phyloP scores from a whole-genome alignment of 2,113 vertebrate species.

The Nycticebus coucang region DNA sequence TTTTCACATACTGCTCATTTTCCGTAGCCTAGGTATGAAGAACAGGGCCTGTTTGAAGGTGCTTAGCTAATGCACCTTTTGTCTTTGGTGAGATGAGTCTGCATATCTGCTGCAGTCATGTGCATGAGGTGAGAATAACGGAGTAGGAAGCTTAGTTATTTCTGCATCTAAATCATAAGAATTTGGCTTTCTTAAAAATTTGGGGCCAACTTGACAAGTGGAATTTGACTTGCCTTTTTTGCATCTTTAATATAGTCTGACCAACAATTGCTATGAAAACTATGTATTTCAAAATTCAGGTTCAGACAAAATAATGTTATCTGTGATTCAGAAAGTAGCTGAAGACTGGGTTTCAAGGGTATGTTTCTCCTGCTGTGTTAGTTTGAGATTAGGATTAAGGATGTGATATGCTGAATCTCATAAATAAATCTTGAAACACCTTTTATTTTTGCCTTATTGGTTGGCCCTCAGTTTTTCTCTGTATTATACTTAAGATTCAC shows the following conservation, averaged over 20 bases:
- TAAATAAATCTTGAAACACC: conserved; percentile 10
- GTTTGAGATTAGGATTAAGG: conserved; percentile 39
- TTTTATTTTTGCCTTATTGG: conserved; percentile 53
- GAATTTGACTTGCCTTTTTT: conserved; percentile 36
- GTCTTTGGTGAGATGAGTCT: not conserved
- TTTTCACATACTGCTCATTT: not conserved
- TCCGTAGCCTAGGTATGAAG: not conserved
- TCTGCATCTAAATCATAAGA: not conserved
- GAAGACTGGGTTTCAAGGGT: conserved; percentile 2
- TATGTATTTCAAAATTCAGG: not conserved
- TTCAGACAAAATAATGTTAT: not conserved
- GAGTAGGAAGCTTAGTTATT: not conserved
- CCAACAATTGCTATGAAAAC: not conserved
- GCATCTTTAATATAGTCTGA: not conserved
- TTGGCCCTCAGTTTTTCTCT: not conserved
- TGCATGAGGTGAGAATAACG: not conserved
- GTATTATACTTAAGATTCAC: conserved; percentile 8
- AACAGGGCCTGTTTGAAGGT: not conserved
- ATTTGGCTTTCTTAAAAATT: conserved; percentile 6
- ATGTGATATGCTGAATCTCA: conserved; percentile 5
- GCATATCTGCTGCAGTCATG: not conserved
- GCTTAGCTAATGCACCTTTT: not conserved
- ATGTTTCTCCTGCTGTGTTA: not conserved
- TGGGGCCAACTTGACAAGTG: not conserved
- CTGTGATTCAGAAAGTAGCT: not conserved